Evolutionary conservation across 1,140 invertebrate genomes (phyloP).

Genomic region (Ephestia elutella): DNA sequence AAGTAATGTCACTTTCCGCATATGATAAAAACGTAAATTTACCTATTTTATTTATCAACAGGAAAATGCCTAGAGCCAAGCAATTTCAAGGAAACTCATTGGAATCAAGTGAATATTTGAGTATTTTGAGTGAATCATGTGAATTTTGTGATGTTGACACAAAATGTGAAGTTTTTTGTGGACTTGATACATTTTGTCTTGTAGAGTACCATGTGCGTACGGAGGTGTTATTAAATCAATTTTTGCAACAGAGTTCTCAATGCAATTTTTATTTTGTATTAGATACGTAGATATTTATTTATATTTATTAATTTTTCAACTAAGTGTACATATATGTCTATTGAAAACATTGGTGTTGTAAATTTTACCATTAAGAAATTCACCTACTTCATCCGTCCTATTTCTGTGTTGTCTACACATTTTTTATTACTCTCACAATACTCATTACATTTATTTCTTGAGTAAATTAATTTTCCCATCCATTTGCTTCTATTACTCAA

Average conservation of each 20-base stretch:
- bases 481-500: too few species aligned
- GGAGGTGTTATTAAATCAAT: slow-evolving; percentile 25
- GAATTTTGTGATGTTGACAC: not conserved
- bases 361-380: too few species aligned
- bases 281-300: too few species aligned
- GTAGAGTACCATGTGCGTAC: not conserved
- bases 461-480: too few species aligned
- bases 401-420: too few species aligned
- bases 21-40: too few species aligned
- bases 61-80: not conserved
- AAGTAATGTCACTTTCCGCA: too few species aligned
- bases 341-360: too few species aligned
- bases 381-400: not conserved
- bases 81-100: not conserved
- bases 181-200: not conserved
- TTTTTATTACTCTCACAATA: too few species aligned
- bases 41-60: not conserved
- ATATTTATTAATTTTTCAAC: too few species aligned
- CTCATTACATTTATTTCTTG: too few species aligned
- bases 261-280: slow-evolving; percentile 22
- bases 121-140: not conserved
- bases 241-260: slow-evolving; percentile 42
- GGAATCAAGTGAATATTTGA: not conserved
- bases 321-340: too few species aligned
- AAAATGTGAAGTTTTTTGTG: not conserved